Evolutionary conservation across 2,113 vertebrate genomes (phyloP), one percentile per base, ranked within the genome.

Genomic region (Callaeas wilsoni): DNA sequence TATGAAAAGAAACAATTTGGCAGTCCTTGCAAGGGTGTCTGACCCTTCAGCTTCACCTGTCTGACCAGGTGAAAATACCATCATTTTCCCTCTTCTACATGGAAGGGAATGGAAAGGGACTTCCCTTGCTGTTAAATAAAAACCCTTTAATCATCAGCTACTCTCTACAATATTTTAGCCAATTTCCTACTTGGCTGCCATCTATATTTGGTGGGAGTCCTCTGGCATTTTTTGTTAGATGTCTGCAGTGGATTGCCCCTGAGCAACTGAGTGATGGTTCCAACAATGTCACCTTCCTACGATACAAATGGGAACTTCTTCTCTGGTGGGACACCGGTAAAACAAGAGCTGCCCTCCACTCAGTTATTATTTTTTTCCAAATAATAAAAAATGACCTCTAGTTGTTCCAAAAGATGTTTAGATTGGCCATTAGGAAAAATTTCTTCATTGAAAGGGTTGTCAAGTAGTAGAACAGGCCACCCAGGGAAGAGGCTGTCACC

Each of bases 391-490:
- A 46, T 21, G 13, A 13, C 33, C 60, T 75, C 23, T 52, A 13
- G 33, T 25, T 82, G 60, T 39, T 52, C 23, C 46, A 46, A 57
- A 37, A 21, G 25, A 53, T 13, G 4, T 46, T 82, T 46, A 74
- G 23, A 52, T 52, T 25, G 19, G 29, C 16, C 29, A 3, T 30
- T 46, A 29, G 46, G 29, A 52, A 74, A 59, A n/a, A 46, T 3
- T 14, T 59, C 19, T 74, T 52, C 10, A 20, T 20, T 67, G 27
- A 44, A 74, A 29, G 12, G 15, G 9, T 16, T 73, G 15, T 20
- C 33, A 74, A 23, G 33, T 33, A 30, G 37, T 39, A 52, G 33
- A 67, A 50, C 6, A 81, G 23, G 22, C 17, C 0, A 0, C 17
- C 8, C 37, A 89, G 19, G 23, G 10, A 81, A 50, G 15, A 33